Evolutionary conservation across 2,113 vertebrate genomes (phyloP).

Genomic region (Mirza zaza): DNA sequence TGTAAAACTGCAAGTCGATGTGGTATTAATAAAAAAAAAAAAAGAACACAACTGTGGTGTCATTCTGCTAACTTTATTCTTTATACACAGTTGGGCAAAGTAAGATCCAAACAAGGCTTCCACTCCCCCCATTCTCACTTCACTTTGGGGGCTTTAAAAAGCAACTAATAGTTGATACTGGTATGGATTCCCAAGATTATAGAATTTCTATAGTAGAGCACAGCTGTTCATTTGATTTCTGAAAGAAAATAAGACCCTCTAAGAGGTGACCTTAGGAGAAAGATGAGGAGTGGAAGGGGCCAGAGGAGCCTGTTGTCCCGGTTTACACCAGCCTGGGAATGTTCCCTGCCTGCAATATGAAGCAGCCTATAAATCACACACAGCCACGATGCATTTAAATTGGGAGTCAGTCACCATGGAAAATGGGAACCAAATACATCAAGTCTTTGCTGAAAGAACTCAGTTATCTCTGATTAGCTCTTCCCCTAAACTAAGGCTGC

Average conservation of each 20-base stretch:
- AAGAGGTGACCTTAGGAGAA: background rate
- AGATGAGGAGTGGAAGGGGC: background rate
- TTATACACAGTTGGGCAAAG: slow-evolving; percentile 67
- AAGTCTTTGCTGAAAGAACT: background rate
- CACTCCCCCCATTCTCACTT: slow-evolving; percentile 11
- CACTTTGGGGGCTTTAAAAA: slow-evolving; percentile 23
- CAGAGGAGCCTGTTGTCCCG: background rate
- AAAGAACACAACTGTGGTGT: slow-evolving; percentile 49
- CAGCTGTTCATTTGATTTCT: slow-evolving; percentile 54
- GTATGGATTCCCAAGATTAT: slow-evolving; percentile 3
- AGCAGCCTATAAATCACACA: background rate
- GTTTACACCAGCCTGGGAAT: background rate
- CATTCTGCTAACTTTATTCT: slow-evolving; percentile 71
- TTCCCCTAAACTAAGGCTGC: slow-evolving; percentile 51
- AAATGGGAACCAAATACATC: background rate
- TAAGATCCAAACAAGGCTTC: slow-evolving; percentile 53
- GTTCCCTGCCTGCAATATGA: background rate
- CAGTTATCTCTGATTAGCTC: background rate
- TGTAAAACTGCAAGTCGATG: slow-evolving; percentile 79
- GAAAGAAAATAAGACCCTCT: background rate
- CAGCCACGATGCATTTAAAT: background rate
- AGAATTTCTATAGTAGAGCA: background rate
- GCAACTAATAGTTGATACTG: background rate
- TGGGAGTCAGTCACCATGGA: background rate
- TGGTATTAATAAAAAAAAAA: slow-evolving; percentile 76